Base-by-base conservation (phyloP, 2,797 vertebrate genomes). In the Peromyscus eremicus region DNA sequence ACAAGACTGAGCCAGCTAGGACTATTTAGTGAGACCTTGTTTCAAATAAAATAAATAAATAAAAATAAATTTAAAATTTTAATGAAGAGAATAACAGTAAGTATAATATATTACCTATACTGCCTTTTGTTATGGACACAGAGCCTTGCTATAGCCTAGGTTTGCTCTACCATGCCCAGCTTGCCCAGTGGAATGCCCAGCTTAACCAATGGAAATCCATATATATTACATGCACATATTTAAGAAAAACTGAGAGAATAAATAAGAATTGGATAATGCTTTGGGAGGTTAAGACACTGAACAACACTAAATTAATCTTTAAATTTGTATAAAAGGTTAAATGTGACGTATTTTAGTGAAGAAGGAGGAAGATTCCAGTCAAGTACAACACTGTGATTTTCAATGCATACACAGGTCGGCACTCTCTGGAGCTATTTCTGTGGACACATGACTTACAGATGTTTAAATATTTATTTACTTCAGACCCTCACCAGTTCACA, bases 321-420 rank as follows among this genome's bases (percentile, higher is more conserved):
- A 81, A 49, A 68, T 88, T 75, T 23, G 79, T 84, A 46, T 62
- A 6, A 94, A 92, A 91, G 82, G 77, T 68, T 17, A 95, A 85
- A 83, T 73, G 16, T 60, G 34, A 86, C 79, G 55, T 64, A 84
- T 62, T 84, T 86, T 84, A 88, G 43, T 79, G 34, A 91, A 34
- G 34, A 88, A 95, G 49, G 32, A n/a, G 37, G 52, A 94, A 84
- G 64, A 19, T 68, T 77, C 32, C 57, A 32, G 23, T 64, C 29
- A 49, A 49, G 21, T 14, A 13, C 11, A 23, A 37, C 40, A 27
- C 6, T 89, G 10, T 16, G 27, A 29, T 57, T 94, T 95, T 32
- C 12, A 9, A 37, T 82, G 49, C 70, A 79, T 14, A 19, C 52
- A 62, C 7, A 37, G 29, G 62, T 37, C 1, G 9, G 68, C 10